These are phyloP conservation scores for Calycopis cecrops DNA, from an alignment of 1,140 invertebrate species.

Conservation along the genomic window DNA sequence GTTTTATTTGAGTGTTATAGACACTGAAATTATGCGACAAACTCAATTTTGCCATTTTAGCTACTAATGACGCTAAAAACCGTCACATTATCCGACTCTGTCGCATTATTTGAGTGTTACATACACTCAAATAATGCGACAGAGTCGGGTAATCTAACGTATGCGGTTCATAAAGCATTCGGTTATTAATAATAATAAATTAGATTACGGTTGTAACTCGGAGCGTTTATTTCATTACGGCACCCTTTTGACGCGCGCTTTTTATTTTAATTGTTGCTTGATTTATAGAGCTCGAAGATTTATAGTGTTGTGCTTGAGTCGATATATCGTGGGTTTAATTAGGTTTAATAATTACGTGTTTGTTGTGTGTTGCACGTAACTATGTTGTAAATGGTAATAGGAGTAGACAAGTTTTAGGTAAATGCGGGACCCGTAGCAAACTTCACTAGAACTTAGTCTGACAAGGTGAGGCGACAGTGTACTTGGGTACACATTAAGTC, in stretches of 20 bases:
- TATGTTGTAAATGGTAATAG: neutral
- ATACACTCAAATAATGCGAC: too few species aligned
- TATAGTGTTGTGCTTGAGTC: conserved; percentile 19
- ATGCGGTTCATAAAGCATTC: conserved; percentile 2
- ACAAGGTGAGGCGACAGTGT: too few species aligned
- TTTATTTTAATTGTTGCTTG: conserved; percentile 26
- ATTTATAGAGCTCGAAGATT: conserved; percentile 15
- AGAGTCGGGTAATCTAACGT: too few species aligned
- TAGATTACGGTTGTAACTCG: conserved; percentile 51
- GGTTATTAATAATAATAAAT: conserved; percentile 38
- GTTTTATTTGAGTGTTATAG: too few species aligned
- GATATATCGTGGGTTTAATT: conserved; percentile 15
- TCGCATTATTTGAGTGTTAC: too few species aligned
- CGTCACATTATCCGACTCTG: too few species aligned
- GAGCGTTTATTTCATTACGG: conserved; percentile 50
- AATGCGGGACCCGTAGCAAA: neutral
- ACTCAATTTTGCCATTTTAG: too few species aligned
- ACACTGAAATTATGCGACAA: too few species aligned
- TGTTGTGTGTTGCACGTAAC: neutral
- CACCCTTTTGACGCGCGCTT: conserved; percentile 36
- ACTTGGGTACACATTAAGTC: too few species aligned
- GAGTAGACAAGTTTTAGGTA: neutral
- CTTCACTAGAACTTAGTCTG: too few species aligned
- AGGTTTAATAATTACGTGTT: conserved; percentile 6
- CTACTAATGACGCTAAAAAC: too few species aligned